These are phyloP conservation scores for Symphodus melops DNA, from an alignment of 2,113 vertebrate genomes.

Conservation along the genomic window DNA sequence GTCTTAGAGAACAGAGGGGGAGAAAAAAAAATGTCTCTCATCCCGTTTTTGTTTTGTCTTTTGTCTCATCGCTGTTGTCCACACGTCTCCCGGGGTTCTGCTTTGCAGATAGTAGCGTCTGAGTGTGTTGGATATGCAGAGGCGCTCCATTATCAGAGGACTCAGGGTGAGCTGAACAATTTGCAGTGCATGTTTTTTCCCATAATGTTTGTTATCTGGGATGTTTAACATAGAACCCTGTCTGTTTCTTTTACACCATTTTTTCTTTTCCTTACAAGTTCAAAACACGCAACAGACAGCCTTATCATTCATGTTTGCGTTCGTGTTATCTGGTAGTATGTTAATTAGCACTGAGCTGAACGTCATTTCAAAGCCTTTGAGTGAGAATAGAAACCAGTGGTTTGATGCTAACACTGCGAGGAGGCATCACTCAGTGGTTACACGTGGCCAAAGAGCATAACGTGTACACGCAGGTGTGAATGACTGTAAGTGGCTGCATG, in stretches of 20 bases:
- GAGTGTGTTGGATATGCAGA: conserved; percentile 20
- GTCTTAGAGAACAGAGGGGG: conserved; percentile 1
- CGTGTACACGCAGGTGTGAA: conserved; percentile 38
- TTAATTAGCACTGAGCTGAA: background rate
- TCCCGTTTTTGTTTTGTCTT: conserved; percentile 18
- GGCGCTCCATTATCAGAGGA: conserved; percentile 30
- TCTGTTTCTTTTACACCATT: conserved; percentile 22
- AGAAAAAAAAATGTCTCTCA: conserved; percentile 15
- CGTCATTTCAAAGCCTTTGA: conserved; percentile 13
- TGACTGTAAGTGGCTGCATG: conserved; percentile 12
- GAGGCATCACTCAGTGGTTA: conserved; percentile 3
- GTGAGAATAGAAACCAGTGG: background rate
- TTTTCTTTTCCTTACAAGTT: background rate
- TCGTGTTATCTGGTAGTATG: background rate
- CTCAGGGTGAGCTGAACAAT: conserved; percentile 60
- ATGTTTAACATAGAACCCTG: conserved; percentile 29
- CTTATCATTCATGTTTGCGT: conserved; percentile 24
- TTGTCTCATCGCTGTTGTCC: conserved; percentile 19
- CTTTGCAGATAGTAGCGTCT: conserved; percentile 25
- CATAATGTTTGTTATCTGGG: conserved; percentile 56
- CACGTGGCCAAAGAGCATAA: background rate
- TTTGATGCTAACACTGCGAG: conserved; percentile 12
- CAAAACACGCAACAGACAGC: background rate
- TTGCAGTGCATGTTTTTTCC: conserved; percentile 61
- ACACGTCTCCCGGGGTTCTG: conserved; percentile 17